Conservation (phyloP, 1,140 invertebrate genomes). For the Zaprionus davidi region DNA sequence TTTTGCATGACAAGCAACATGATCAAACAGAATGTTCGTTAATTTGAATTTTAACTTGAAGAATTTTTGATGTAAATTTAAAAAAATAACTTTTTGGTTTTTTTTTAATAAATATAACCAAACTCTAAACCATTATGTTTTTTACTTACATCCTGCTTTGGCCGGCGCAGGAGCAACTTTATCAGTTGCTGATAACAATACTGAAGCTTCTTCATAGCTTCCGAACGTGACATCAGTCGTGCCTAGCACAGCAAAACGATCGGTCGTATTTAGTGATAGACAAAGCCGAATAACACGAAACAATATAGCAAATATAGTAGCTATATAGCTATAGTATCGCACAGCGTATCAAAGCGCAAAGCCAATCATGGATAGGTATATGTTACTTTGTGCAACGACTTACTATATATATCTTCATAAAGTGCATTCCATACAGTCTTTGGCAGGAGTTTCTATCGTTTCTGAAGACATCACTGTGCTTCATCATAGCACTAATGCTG, state of each 20-base stretch:
- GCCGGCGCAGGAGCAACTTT: conserved; percentile 26
- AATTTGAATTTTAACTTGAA: conserved; percentile 5
- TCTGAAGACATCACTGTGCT: conserved; percentile 73
- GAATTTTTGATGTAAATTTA: background rate
- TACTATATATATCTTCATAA: background rate
- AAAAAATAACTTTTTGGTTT: no score
- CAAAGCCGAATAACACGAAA: conserved; percentile 17
- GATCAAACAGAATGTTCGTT: background rate
- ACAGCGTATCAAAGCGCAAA: background rate
- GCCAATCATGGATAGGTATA: conserved; percentile 63
- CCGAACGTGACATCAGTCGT: conserved; percentile 38
- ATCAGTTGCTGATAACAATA: conserved; percentile 44
- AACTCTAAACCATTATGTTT: background rate
- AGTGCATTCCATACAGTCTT: conserved; percentile 41
- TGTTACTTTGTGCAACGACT: background rate
- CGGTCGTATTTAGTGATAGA: conserved; percentile 36
- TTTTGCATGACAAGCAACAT: conserved; percentile 8
- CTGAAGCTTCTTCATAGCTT: conserved; percentile 32
- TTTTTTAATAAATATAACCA: background rate
- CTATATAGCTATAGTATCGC: conserved; percentile 15
- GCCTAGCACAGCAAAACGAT: conserved; percentile 40
- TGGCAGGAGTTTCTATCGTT: conserved; percentile 71
- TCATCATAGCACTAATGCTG: conserved; percentile 70
- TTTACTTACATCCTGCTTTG: conserved; percentile 4
- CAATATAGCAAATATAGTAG: conserved; percentile 27